phyloP scores from a whole-genome alignment of 2,888 invertebrate genomes.

The Xanthostigma xanthostigma region DNA sequence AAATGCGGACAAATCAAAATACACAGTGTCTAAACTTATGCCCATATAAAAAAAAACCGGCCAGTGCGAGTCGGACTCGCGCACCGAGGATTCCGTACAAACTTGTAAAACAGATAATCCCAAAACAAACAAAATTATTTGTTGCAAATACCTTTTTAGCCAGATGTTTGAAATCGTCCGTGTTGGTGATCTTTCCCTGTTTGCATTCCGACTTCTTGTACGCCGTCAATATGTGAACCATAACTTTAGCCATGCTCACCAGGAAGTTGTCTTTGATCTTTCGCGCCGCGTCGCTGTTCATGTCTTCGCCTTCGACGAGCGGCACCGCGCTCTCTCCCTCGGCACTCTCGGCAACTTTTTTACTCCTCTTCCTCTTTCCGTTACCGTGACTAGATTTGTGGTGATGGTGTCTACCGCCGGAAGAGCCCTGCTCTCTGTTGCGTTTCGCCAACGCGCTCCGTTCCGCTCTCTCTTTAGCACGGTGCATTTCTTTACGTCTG shows the following conservation, averaged over 20 bases:
- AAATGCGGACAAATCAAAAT: too few relatives aligned
- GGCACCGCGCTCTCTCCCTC: not conserved
- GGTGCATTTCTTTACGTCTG: conserved; percentile 42
- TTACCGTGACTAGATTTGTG: conserved; percentile 17
- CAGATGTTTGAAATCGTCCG: conserved; percentile 87
- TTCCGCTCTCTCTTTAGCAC: conserved; percentile 33
- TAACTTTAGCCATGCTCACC: conserved; percentile 60
- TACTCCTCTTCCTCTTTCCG: conserved; percentile 18
- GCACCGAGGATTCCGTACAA: not conserved
- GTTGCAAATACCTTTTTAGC: conserved; percentile 68
- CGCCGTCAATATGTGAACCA: conserved; percentile 76
- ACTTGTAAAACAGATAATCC: not conserved
- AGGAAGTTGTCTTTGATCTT: conserved; percentile 79
- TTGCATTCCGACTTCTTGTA: conserved; percentile 76
- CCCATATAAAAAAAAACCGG: too few relatives aligned
- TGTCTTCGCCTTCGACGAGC: conserved; percentile 19
- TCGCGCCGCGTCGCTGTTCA: conserved; percentile 37
- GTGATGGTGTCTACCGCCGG: conserved; percentile 9
- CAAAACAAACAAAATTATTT: conserved; percentile 2
- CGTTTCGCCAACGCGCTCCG: conserved; percentile 31
- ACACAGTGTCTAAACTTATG: too few relatives aligned
- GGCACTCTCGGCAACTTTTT: conserved; percentile 16
- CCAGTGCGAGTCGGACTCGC: too few relatives aligned
- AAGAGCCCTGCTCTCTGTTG: conserved; percentile 22
- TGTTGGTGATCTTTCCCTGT: conserved; percentile 70